Percentiles rank a stretch among this genome's conserved stretches.
phyloP scores from a whole-genome alignment of 2,888 invertebrate species.

The Athetis lepigone region DNA sequence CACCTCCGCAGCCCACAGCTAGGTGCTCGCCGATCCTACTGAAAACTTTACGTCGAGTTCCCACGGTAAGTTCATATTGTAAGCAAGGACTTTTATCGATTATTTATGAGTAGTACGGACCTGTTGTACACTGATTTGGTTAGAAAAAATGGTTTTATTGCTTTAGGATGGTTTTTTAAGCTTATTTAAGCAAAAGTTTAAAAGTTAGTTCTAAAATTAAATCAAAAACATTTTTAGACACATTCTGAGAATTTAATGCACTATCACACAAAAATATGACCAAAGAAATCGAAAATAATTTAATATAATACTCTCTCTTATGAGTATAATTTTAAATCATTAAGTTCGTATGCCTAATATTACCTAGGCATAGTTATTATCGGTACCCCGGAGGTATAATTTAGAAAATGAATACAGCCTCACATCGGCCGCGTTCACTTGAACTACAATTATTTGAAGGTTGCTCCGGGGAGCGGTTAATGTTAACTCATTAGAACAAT shows the following conservation, averaged over 20 bases:
- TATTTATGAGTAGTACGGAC: not conserved
- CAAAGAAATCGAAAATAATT: not conserved
- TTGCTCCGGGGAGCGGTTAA: slow-evolving; percentile 7
- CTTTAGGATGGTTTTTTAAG: too few species aligned
- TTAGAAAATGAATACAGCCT: slow-evolving; percentile 3
- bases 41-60: slow-evolving; percentile 82
- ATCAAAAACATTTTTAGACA: not conserved
- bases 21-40: slow-evolving; percentile 66
- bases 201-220: too few species aligned
- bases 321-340: not conserved
- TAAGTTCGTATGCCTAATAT: not conserved
- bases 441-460: slow-evolving; percentile 2
- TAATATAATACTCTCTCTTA: too few species aligned
- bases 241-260: not conserved
- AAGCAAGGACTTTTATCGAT: slow-evolving; percentile 1
- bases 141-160: not conserved
- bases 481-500: slow-evolving; percentile 15
- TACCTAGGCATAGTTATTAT: not conserved
- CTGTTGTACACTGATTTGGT: not conserved
- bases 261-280: not conserved
- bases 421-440: slow-evolving; percentile 1
- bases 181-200: too few species aligned
- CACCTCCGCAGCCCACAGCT: slow-evolving; percentile 62
- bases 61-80: slow-evolving; percentile 79
- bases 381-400: not conserved